Conservation (phyloP, 2,797 vertebrate genomes). For the Tokudaia muenninki region DNA sequence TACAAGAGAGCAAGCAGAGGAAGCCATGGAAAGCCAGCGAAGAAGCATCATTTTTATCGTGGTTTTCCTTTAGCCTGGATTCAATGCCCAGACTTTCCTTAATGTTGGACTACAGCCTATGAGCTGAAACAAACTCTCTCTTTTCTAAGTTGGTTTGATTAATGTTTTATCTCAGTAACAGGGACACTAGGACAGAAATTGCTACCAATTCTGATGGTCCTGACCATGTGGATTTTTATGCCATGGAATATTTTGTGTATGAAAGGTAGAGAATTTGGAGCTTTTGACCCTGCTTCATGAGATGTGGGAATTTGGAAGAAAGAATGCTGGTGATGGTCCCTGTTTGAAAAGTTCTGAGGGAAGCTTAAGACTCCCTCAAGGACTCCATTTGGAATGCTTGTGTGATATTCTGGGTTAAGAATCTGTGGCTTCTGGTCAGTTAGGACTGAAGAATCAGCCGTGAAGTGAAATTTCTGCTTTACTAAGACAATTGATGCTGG, state of each 20-base stretch:
- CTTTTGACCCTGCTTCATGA: neutral
- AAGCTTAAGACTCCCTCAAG: neutral
- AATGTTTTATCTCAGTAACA: neutral
- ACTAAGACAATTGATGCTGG: neutral
- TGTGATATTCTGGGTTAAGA: neutral
- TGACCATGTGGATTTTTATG: neutral
- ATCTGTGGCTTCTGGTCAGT: neutral
- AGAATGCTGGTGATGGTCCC: neutral
- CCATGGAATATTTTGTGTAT: neutral
- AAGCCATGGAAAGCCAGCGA: neutral
- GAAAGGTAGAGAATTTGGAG: no score
- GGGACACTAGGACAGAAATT: neutral
- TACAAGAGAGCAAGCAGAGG: neutral
- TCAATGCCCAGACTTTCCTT: neutral
- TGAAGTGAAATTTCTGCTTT: neutral
- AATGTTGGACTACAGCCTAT: neutral
- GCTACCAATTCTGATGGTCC: neutral
- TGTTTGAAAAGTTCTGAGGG: neutral
- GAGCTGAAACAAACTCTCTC: neutral
- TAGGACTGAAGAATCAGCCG: neutral
- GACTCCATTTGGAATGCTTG: neutral
- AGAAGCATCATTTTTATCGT: neutral
- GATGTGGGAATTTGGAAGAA: neutral
- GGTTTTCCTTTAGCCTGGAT: neutral
- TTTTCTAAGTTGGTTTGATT: neutral